These are phyloP conservation scores for Petroica traversi DNA, from an alignment of 2,113 vertebrate species.

Conservation along the genomic window DNA sequence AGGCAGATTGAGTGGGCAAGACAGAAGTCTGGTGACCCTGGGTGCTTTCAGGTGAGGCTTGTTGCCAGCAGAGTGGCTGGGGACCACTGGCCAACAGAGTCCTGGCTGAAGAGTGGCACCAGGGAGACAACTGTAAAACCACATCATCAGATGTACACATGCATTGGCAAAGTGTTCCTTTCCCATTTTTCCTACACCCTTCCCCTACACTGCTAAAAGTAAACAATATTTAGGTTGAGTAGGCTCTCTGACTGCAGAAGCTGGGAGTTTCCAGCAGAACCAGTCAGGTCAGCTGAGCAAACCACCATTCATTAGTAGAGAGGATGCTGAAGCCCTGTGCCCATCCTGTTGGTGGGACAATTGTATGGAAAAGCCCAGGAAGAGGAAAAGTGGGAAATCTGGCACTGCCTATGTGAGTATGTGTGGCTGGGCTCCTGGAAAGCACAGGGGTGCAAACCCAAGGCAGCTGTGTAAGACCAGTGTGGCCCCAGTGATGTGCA, in stretches of 20 bases:
- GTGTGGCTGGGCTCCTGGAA: neutral
- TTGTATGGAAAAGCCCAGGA: neutral
- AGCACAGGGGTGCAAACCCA: neutral
- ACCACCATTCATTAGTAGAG: neutral
- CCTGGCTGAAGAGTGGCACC: neutral
- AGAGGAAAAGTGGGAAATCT: neutral
- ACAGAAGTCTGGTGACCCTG: fast-evolving
- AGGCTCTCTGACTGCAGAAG: neutral
- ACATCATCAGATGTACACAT: neutral
- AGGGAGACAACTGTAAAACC: neutral
- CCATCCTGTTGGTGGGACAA: neutral
- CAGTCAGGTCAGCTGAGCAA: neutral
- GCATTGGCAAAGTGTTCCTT: neutral
- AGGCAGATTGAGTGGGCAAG: neutral
- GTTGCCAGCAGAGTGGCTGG: fast-evolving
- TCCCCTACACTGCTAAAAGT: neutral
- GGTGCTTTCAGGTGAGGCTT: neutral
- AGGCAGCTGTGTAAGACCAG: neutral
- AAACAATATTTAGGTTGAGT: neutral
- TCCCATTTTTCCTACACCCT: neutral
- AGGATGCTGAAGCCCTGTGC: neutral
- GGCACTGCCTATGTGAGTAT: fast-evolving
- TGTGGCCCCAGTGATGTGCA: neutral
- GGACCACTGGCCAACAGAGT: neutral
- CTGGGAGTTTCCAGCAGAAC: neutral